Base-by-base conservation (phyloP, 92 coral and sea anemone genomes). In the Muricea muricata region DNA sequence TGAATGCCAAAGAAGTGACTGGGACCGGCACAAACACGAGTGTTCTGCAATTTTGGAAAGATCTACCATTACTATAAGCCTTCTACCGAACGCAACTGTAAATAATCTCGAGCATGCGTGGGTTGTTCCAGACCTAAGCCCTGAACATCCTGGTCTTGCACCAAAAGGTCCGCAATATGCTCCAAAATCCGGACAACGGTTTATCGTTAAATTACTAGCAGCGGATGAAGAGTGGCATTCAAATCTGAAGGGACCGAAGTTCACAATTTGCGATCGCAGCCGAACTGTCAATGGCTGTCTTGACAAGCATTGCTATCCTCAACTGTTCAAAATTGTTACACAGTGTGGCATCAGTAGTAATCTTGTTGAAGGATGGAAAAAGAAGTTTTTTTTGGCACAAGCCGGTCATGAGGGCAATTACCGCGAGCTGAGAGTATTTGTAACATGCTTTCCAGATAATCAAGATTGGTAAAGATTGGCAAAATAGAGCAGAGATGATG, bases 141-240 rank as follows among this genome's bases (percentile, higher is more conserved):
- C 75, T 15, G 32, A 21, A 28, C 4, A 7, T 58, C 82, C 74
- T 60, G 73, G 88, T n/a, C 9, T 84, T 6, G 75, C 65, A 23
- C 77, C 83, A 13, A 18, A 71, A 15, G 83, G 88, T 14, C 88
- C 88, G 21, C 28, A 15, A 20, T 41, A 60, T 12, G 82, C 76
- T 1, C 83, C 88, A n/a, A 42, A 34, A 75, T 23, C 33, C n/a
- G 88, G 88, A 42, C 50, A 52, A 9, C 88, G 88, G 30, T 84
- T 84, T 23, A 25, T 84, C 12, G 88, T 84, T n/a, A 84, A 84
- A 45, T 0, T 84, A 3, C 88, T 74, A 73, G 79, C 88, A 9
- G 37, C 17, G 11, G 88, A 84, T 5, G 47, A 47, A 24, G 34
- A 24, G 34, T 60, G 68, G 68, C 68, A 60, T 29, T 0, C 7